phyloP scores from a whole-genome alignment of 2,888 invertebrate genomes.

The Xestia sexstrigata region DNA sequence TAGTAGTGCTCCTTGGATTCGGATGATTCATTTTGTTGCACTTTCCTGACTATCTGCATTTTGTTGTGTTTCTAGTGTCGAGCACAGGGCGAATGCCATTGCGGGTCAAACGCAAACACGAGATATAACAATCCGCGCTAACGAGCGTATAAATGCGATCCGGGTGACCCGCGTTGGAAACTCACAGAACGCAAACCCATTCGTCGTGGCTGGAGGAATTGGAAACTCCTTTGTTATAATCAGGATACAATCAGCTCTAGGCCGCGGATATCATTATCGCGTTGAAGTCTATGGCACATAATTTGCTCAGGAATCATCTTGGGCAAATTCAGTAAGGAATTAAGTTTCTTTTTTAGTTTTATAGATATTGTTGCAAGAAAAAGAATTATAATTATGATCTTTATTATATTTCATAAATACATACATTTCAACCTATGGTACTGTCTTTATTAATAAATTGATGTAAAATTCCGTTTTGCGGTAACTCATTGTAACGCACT shows the following conservation, averaged over 20 bases:
- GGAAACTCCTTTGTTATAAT: slow-evolving; percentile 17
- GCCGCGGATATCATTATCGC: slow-evolving; percentile 27
- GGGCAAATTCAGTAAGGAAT: no score
- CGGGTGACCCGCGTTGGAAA: slow-evolving; percentile 16
- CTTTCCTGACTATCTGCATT: no score
- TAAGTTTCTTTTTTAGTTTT: no score
- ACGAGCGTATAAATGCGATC: slow-evolving; percentile 17
- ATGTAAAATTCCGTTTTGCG: no score
- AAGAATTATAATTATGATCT: no score
- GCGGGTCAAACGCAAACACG: not conserved
- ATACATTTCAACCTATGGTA: no score
- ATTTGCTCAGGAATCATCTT: not conserved
- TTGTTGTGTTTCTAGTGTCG: not conserved
- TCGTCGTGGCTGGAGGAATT: slow-evolving; percentile 23
- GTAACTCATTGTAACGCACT: no score
- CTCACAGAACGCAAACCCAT: slow-evolving; percentile 24
- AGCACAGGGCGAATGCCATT: not conserved
- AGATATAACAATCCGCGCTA: not conserved
- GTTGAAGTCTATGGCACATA: slow-evolving; percentile 17
- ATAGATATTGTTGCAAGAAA: no score
- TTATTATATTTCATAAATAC: no score
- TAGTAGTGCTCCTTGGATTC: no score
- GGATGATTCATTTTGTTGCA: no score
- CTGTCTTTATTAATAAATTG: no score
- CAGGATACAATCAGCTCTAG: slow-evolving; percentile 27